These are phyloP conservation scores for Bombus superbus DNA, from an alignment of 1,140 invertebrate genomes.

Conservation along the genomic window DNA sequence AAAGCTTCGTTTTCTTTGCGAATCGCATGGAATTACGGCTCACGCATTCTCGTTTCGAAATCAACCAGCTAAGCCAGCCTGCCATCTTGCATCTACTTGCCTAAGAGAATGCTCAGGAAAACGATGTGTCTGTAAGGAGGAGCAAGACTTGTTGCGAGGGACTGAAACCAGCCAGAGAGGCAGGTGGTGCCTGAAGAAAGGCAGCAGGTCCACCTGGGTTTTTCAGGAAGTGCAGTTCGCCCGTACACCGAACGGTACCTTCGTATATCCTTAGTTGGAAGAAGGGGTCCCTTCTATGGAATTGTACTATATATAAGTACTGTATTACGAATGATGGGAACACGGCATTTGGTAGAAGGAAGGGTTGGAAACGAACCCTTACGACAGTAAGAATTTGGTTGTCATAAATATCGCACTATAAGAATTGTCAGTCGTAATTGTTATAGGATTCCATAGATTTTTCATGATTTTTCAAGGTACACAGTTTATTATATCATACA, in stretches of 20 bases:
- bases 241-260: conserved; percentile 40
- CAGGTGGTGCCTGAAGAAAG: conserved; percentile 61
- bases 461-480: too few relatives aligned
- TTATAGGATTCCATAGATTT: neutral
- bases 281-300: neutral
- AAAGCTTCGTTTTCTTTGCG: conserved; percentile 34
- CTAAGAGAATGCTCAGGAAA: conserved; percentile 12
- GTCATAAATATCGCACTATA: neutral
- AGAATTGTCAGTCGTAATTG: neutral
- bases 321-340: too few relatives aligned
- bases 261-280: conserved; percentile 24
- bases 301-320: neutral
- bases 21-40: conserved; percentile 6
- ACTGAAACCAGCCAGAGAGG: conserved; percentile 15
- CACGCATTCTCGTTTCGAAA: conserved; percentile 32
- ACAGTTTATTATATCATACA: too few relatives aligned
- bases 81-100: neutral
- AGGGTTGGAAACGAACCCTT: neutral
- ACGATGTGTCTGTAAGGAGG: neutral
- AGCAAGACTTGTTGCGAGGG: conserved; percentile 17
- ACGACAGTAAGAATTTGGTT: neutral
- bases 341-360: neutral
- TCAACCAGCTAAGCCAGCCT: neutral
- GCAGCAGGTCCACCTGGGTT: conserved; percentile 55
- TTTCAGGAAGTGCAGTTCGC: conserved; percentile 58